phyloP scores from a whole-genome alignment of 2,888 invertebrate genomes.

The Tetramorium bicarinatum region DNA sequence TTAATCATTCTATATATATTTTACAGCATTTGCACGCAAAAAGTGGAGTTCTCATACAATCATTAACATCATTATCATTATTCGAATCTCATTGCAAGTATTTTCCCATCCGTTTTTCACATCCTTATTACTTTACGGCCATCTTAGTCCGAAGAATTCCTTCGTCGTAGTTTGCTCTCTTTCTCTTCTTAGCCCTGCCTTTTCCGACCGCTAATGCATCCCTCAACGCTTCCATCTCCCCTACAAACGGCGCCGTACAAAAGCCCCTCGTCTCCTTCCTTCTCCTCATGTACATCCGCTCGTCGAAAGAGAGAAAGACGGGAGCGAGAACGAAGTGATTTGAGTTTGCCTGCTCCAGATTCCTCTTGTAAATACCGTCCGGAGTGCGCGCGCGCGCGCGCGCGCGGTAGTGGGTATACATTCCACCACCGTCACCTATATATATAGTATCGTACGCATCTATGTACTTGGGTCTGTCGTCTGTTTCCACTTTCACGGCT shows the following conservation, averaged over 20 bases:
- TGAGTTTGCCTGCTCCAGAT: conserved; percentile 74
- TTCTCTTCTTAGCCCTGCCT: conserved; percentile 47
- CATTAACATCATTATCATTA: conserved; percentile 25
- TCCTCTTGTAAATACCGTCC: conserved; percentile 74
- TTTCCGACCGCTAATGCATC: conserved; percentile 74
- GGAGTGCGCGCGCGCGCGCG: conserved; percentile 16
- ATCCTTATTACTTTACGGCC: conserved; percentile 13
- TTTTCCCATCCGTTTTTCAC: background rate
- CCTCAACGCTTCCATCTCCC: conserved; percentile 51
- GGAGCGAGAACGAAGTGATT: conserved; percentile 66
- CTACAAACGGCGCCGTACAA: conserved; percentile 60
- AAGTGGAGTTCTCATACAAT: background rate
- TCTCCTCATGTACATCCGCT: conserved; percentile 61
- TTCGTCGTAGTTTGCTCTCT: background rate
- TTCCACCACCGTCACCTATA: conserved; percentile 10
- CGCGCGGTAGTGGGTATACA: conserved; percentile 19
- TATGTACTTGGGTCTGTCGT: conserved; percentile 53
- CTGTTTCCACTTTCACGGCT: conserved; percentile 64
- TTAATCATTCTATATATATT: background rate
- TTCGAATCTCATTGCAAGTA: background rate
- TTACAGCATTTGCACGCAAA: background rate
- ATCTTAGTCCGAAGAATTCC: conserved; percentile 7
- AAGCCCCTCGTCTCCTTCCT: conserved; percentile 45
- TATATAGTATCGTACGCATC: conserved; percentile 13
- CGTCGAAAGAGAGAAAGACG: conserved; percentile 55